Base-by-base conservation (phyloP, 2,113 vertebrate species). In the Aspidoscelis tigris region DNA sequence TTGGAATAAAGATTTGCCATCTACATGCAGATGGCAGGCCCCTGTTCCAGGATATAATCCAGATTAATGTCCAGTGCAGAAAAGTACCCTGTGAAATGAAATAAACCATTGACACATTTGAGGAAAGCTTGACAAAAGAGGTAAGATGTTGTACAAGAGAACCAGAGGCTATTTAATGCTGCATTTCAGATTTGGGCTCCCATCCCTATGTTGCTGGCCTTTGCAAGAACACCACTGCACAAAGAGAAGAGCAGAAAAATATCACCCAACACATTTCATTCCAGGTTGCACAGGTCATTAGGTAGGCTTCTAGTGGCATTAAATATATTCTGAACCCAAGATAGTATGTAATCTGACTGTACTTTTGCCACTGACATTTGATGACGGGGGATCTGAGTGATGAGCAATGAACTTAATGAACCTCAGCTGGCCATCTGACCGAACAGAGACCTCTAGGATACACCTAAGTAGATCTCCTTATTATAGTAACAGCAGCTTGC, bases 331-430 rank as follows among this genome's bases (percentile, higher is more conserved):
- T 43, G 41, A 87, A 33, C 43, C 2, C 6, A 75, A 79, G 44
- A 70, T 26, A 0, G n/a, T 47, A 44, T 50, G 76, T 82, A 86
- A 85, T 75, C 18, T 1, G 1, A 16, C 47, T n/a, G 69, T 10
- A 26, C 8, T 4, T 55, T 33, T 80, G 80, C 71, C 76, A 33
- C 64, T 83, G 78, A 50, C 21, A 84, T 66, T 80, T 71, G 61
- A 61, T 43, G 47, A 58, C 61, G 43, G 39, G 3, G 26, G 1
- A 78, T 61, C 26, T 47, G 73, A 74, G 70, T 78, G 61, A 69
- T 65, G 80, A 55, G 55, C 85, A 77, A 86, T n/a, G 81, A 50
- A 53, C 76, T n/a, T 71, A 50, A 26, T 88, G 43, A 83, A 50
- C 65, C 0, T 2, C 58, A 21, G 47, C 75, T 75, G 22, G 14